Evolutionary conservation across 2,888 invertebrate species (phyloP), one percentile per base, ranked within the genome.

Genomic region (Amphimallon solstitiale): DNA sequence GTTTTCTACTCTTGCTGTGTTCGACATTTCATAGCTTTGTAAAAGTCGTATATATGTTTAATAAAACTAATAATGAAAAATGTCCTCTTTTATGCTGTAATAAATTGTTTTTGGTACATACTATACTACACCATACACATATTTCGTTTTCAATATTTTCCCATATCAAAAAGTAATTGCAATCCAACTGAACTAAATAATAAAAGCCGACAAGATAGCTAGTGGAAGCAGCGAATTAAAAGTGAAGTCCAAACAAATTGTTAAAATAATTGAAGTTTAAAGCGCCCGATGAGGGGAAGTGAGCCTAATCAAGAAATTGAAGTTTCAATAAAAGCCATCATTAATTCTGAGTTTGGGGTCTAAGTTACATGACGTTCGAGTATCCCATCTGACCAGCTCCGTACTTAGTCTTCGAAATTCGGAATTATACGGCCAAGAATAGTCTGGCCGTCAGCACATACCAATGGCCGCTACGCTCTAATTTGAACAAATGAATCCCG

Each of bases 241-340:
- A 54, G 45, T 37, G 56, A 45, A 71, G 73, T 71, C 71, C 72
- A 75, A 77, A 79, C 74, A 80, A 80, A 80, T 80, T 77, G 77
- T 76, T 76, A 75, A 78, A 78, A 79, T 80, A 79, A 80, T 80
- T 80, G 75, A 75, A 74, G 72, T 72, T 69, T 69, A 68, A 72
- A 68, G 71, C 72, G 68, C 71, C 70, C n/a, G 70, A 72, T 67
- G 73, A 71, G 71, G 73, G 73, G 78, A 73, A 76, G 79, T 76
- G 80, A 77, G 78, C 81, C 84, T 87, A 85, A 86, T 86, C 86
- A 86, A 87, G 86, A 88, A 87, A 87, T 87, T 87, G 86, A 86
- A 85, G 85, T 86, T 86, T 85, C 87, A 88, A 88, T 88, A 88
- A 88, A 87, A 86, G 86, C 87, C 85, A 87, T 88, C 88, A 88